Evolutionary conservation across 1,140 invertebrate genomes (phyloP), one percentile per base, ranked within the genome.

Genomic region (Andricus grossulariae): DNA sequence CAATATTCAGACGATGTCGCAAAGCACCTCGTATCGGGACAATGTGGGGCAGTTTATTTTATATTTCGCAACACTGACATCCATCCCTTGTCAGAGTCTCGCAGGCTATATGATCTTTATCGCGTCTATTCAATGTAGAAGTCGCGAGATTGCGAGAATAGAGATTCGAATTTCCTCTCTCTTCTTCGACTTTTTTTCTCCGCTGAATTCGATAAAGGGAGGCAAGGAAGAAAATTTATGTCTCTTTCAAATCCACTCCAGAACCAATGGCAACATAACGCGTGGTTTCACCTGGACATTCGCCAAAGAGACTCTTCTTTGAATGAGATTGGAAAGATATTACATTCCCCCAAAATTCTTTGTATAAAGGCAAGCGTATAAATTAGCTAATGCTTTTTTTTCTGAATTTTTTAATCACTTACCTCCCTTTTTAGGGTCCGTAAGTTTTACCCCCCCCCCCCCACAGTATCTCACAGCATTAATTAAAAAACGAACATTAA

Each of bases 41-140:
- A 82, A 83, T 80, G 80, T 77, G 77, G 80, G 81, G 77, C 81
- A 84, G 83, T 85, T 87, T 84, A 87, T 82, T 88, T 88, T 88
- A 84, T 85, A 86, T 84, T 87, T 88, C 86, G 72, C 82, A 82
- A 85, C 84, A 82, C 73, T 50, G 78, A 75, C 81, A 84, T 83
- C 80, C 79, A 82, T 86, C 82, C 78, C 52, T 10, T 70, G 19
- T 15, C 39, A n/a, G 21, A 12, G 7, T 54, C 18, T 25, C 73
- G 73, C 70, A 11, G 75, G 79, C 76, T 83, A 82, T 81, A 75
- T 81, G 84, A 88, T 87, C 80, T 76, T 87, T 88, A 88, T 88
- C 86, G 76, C 70, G 74, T 83, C 83, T 85, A 80, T 85, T 87
- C 82, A 81, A 73, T 55, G 60, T 49, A 54, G 39, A n/a, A 60